Base-by-base conservation (phyloP, 1,140 invertebrate species). In the Meloidogyne hapla region DNA sequence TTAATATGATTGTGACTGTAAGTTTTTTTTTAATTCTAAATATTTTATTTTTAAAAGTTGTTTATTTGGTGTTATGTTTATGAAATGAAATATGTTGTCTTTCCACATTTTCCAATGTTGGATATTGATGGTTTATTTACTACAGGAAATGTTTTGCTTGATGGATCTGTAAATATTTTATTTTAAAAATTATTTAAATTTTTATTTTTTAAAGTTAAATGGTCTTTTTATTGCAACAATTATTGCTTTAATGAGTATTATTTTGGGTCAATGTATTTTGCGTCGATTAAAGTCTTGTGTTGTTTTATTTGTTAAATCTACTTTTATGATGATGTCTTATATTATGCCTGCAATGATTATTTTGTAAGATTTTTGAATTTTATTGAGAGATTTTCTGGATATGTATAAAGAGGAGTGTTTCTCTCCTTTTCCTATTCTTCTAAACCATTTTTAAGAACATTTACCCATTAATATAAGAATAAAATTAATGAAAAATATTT, bases 181-280 rank as follows among this genome's bases (percentile, higher is more conserved):
- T 12, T 42, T 42, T 12, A 13, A 13, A 12, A n/a, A n/a, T 56
- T 56, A 56, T n/a, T 56, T 18, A 18, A 15, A 56, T 5, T 56
- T n/a, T 56, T n/a, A n/a, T 56, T n/a, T 56, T 56, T 56, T n/a
- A 56, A 56, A 56, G 48, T 56, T 56, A n/a, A 56, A 56, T 56
- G 48, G 48, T 5, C 8, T 56, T 4, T 56, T 56, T 56, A 56
- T 56, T 56, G 48, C n/a, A n/a, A n/a, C 48, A 56, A 56, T 56
- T 56, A 56, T 56, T n/a, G 48, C 48, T n/a, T n/a, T 56, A 56
- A 56, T 56, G 48, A 21, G 48, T 9, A n/a, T 56, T n/a, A 56
- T 56, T n/a, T n/a, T 56, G 48, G 12, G 48, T n/a, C 48, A 56
- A n/a, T 56, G 48, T 21, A 56, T 56, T 56, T 56, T 5, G 8